These are phyloP conservation scores for Pseudonaja textilis DNA, from an alignment of 2,113 vertebrate species.

Conservation along the genomic window DNA sequence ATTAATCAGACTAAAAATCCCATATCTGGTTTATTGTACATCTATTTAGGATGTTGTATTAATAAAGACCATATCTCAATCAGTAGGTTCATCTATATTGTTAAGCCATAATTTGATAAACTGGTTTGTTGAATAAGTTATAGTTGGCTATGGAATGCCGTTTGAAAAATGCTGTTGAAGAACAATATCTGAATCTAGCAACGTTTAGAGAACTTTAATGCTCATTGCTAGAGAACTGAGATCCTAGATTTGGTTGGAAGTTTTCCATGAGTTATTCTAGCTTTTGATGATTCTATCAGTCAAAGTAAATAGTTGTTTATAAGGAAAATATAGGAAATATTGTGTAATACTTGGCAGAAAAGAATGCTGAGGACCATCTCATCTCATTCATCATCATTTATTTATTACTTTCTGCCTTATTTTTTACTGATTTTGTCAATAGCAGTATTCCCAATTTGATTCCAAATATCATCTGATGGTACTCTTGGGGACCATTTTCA, in stretches of 20 bases:
- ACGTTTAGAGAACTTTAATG: neutral
- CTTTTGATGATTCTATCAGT: neutral
- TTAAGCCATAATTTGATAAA: neutral
- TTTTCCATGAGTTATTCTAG: neutral
- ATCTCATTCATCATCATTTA: neutral
- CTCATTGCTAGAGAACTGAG: neutral
- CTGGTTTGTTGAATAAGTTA: neutral
- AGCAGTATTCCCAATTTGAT: neutral
- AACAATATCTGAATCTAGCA: neutral
- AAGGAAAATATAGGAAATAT: conserved; percentile 33
- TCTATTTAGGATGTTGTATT: neutral
- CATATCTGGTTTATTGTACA: neutral
- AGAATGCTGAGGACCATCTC: conserved; percentile 35
- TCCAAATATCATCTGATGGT: neutral
- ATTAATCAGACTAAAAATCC: neutral
- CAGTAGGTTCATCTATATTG: neutral
- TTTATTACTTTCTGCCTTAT: neutral
- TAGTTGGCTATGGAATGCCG: neutral
- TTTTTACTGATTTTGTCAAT: neutral
- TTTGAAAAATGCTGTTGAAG: neutral
- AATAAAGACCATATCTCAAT: neutral
- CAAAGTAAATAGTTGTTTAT: neutral
- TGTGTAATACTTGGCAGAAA: conserved; percentile 21
- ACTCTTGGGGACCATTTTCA: neutral
- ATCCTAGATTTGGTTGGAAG: neutral